Conservation (phyloP, 1,140 invertebrate genomes). For the Potamilus streckersoni region DNA sequence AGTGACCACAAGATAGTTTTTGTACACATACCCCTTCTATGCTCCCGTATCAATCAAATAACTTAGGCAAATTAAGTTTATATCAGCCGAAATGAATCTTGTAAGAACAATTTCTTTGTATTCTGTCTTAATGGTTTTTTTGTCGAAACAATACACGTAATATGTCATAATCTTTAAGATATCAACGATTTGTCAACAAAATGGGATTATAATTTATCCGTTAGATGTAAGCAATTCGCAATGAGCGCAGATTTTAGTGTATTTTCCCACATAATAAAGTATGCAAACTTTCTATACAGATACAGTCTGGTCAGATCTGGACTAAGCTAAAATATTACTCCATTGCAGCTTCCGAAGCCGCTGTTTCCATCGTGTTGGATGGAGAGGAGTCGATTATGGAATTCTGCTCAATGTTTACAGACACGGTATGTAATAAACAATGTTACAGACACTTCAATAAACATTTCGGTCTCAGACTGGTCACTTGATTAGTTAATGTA, state of each 20-base stretch:
- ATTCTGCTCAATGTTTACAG: conserved; percentile 23
- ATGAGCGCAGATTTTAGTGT: no score
- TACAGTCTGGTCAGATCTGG: not conserved
- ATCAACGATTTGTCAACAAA: not conserved
- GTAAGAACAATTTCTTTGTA: no score
- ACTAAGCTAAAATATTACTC: not conserved
- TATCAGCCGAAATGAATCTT: no score
- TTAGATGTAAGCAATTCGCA: not conserved
- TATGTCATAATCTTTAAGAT: not conserved
- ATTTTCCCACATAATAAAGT: not conserved
- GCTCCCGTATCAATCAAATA: no score
- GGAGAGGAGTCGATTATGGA: conserved; percentile 27
- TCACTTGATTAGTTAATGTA: not conserved
- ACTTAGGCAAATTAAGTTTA: no score
- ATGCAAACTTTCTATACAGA: not conserved
- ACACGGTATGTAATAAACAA: conserved; percentile 16
- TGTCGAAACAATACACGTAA: no score
- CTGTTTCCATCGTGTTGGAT: conserved; percentile 27
- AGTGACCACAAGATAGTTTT: no score
- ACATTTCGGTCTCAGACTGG: not conserved
- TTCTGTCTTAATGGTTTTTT: no score
- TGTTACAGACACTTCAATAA: not conserved
- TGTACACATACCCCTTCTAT: no score
- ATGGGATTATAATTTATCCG: not conserved
- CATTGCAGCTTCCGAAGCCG: conserved; percentile 22